phyloP scores from a whole-genome alignment of 2,888 invertebrate genomes.

The Apantesis nais region DNA sequence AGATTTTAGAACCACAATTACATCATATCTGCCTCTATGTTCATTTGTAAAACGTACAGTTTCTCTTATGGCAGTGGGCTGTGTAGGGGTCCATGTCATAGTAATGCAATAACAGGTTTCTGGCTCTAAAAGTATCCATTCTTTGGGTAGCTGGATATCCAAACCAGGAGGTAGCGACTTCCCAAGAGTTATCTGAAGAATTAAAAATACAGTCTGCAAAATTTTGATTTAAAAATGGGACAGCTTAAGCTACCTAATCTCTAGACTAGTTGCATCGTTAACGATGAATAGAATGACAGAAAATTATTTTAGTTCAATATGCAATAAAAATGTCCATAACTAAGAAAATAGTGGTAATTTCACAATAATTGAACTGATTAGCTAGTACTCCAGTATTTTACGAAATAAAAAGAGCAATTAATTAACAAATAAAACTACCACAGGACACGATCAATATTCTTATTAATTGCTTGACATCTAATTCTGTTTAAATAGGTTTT shows the following conservation, averaged over 20 bases:
- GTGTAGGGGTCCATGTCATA: slow-evolving; percentile 87
- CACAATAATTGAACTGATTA: background rate
- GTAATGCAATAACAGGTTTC: slow-evolving; percentile 83
- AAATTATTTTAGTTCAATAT: background rate
- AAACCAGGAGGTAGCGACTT: slow-evolving; percentile 84
- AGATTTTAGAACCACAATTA: slow-evolving; percentile 87
- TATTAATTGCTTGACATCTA: slow-evolving; percentile 17
- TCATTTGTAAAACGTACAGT: slow-evolving; percentile 87
- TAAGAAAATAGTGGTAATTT: slow-evolving; percentile 5
- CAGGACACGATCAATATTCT: background rate
- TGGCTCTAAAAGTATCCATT: slow-evolving; percentile 82
- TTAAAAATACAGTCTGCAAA: background rate
- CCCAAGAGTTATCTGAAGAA: slow-evolving; percentile 69
- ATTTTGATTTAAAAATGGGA: background rate
- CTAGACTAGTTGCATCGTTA: background rate
- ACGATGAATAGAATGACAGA: background rate
- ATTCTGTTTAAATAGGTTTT: slow-evolving; percentile 11
- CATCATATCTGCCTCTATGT: slow-evolving; percentile 88
- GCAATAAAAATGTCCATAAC: background rate
- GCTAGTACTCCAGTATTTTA: background rate
- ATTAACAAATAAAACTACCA: background rate
- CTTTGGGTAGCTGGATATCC: slow-evolving; percentile 84
- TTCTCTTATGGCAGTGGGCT: slow-evolving; percentile 86
- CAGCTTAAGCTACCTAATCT: background rate
- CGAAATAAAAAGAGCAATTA: background rate